A percentile compares a stretch with the other conserved stretches of the same genome.
phyloP scores from a whole-genome alignment of 1,140 invertebrate species.

The Pogonomyrmex barbatus region DNA sequence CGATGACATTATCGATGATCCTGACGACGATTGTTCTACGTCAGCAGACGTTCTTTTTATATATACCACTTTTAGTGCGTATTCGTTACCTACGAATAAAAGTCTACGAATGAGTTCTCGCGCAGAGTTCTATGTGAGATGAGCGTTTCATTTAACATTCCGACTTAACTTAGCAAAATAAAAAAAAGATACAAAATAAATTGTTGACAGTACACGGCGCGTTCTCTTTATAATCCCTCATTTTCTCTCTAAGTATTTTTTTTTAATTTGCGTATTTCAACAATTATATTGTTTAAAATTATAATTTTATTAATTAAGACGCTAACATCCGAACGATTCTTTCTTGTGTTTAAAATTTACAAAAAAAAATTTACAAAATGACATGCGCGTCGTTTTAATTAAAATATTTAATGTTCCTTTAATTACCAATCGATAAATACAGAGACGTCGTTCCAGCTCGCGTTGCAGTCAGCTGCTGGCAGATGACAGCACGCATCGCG shows the following conservation, averaged over 20 bases:
- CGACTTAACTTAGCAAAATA: slow-evolving; percentile 59
- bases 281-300: background rate
- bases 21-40: slow-evolving; percentile 43
- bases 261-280: background rate
- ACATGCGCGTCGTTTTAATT: background rate
- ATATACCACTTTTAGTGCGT: slow-evolving; percentile 39
- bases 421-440: background rate
- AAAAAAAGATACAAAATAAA: slow-evolving; percentile 67
- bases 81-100: slow-evolving; percentile 42
- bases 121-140: slow-evolving; percentile 60
- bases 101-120: slow-evolving; percentile 50
- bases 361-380: background rate
- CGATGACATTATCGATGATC: slow-evolving; percentile 3
- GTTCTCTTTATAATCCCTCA: background rate
- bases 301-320: background rate
- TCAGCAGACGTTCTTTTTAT: background rate
- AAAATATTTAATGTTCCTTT: slow-evolving; percentile 9
- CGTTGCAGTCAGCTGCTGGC: no score
- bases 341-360: background rate
- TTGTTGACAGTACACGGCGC: slow-evolving; percentile 63
- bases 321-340: background rate
- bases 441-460: no score
- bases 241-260: background rate
- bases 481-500: background rate
- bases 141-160: slow-evolving; percentile 70